Base-by-base conservation (phyloP, 1,140 invertebrate species). In the Euwallacea fornicatus region DNA sequence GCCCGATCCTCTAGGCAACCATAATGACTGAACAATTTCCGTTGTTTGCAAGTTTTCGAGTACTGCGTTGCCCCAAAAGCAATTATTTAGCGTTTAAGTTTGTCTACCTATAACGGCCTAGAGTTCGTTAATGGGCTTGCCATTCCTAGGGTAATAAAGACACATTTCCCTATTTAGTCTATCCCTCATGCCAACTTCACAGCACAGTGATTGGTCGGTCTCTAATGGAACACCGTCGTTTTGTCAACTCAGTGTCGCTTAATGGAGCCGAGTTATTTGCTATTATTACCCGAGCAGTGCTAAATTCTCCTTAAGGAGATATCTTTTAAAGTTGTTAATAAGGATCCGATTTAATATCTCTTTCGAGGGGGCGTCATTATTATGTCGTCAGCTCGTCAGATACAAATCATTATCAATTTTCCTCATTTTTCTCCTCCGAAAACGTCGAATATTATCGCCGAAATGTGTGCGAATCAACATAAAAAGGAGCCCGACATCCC, bases 11-110 rank as follows among this genome's bases (percentile, higher is more conserved):
- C 64, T 46, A 43, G 64, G 54, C 64, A 42, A 66, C 42, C 53
- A 58, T 66, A 66, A 66, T 66, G 64, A 66, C 64, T 66, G 64
- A 66, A 66, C 58, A 66, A 66, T 66, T 41, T 66, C 54, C 64
- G 53, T 66, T 66, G 64, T 66, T 66, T 66, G 64, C 64, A 56
- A 66, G 64, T 66, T 66, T 66, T 66, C 53, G 53, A 66, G 64
- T 43, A 66, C 64, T 54, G 54, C 16, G 64, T 66, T 55, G 64
- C 9, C 64, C 53, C 64, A 55, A 66, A 56, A 55, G 64, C 54
- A 66, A 66, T 66, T 66, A 66, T 56, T 66, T 66, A 42, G 42
- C 64, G 54, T 66, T 66, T 66, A 66, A 15, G 50, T 66, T 66
- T 43, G 54, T 66, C 64, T 58, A 66, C 64, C 64, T 66, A 16